Evolutionary conservation across 1,140 invertebrate species (phyloP), one percentile per base, ranked within the genome.

Genomic region (Harpegnathos saltator): DNA sequence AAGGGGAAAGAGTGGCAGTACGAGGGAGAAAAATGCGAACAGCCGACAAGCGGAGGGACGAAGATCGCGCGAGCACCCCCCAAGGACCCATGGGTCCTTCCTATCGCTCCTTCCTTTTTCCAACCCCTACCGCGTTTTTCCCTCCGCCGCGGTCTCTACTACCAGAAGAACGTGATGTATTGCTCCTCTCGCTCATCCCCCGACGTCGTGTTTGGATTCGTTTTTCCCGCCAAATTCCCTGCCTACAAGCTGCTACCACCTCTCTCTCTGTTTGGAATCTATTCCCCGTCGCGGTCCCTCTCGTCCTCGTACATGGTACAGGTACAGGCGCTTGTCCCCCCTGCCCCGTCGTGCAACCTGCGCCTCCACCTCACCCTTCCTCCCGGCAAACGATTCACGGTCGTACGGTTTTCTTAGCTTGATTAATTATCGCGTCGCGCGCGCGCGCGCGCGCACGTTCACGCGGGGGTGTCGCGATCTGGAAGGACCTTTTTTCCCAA

Each of bases 171-270:
- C 88, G 90, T 93, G 92, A 94, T 93, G 90, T 92, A 94, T 94
- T 89, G 91, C 92, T 86, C 84, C 86, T 85, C 89, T 90, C 91
- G 89, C 89, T 89, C 75, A 59, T 80, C 66, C 89, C 86, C 90
- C 83, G 85, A 89, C 89, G 85, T 89, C 85, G 84, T 92, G 89
- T 93, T 94, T 92, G 91, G 90, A 93, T 93, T 92, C 91, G 90
- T 93, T 93, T 94, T 94, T 93, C 93, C 93, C 93, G 93, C 93
- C 92, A 93, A 94, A 94, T 93, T 87, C 83, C 72, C 71, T 84
- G 75, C 87, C 88, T 86, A 89, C 86, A 89, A 89, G 88, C 88
- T 89, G 88, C 88, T 89, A 84, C 87, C 87, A 89, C 88, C 88
- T 85, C 83, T 81, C 88, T 85, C 83, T 81, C 82, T 80, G 85